These are phyloP conservation scores for Naso thynnoides DNA, from an alignment of 2,797 vertebrate species.

Conservation along the genomic window DNA sequence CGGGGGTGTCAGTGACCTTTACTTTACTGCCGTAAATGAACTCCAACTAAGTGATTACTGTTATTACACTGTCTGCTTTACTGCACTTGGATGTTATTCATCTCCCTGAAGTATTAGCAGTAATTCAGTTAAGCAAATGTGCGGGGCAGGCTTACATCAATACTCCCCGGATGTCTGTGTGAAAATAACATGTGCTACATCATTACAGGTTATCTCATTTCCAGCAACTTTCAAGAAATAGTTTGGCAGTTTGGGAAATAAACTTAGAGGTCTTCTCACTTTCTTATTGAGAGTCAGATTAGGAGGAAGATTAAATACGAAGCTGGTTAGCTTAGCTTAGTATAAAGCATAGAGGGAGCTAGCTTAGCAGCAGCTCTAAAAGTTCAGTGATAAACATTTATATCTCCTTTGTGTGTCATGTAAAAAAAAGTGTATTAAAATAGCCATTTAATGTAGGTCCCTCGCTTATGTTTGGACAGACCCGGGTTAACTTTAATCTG, in stretches of 20 bases:
- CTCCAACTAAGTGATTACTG: constrained; percentile 53
- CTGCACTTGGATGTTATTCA: constrained; percentile 37
- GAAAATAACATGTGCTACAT: not conserved
- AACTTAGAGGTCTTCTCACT: fast-evolving
- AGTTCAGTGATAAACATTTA: not conserved
- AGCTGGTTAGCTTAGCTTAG: no score
- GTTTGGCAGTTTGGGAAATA: not conserved
- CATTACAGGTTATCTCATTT: not conserved
- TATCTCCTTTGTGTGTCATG: not conserved
- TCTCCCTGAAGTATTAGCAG: constrained; percentile 41
- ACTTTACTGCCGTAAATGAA: constrained; percentile 70
- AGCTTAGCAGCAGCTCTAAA: not conserved
- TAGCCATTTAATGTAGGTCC: not conserved
- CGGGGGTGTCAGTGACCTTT: constrained; percentile 70
- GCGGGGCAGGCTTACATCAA: constrained; percentile 22
- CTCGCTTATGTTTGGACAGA: no score
- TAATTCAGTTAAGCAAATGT: constrained; percentile 37
- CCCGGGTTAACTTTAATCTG: no score
- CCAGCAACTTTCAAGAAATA: not conserved
- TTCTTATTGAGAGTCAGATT: not conserved
- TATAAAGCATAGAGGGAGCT: no score
- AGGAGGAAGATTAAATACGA: not conserved
- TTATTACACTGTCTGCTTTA: constrained; percentile 57
- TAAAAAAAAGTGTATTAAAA: not conserved
- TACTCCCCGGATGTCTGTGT: constrained; percentile 8